Base-by-base conservation (phyloP, 2,113 vertebrate species). In the Poecilia latipinna region DNA sequence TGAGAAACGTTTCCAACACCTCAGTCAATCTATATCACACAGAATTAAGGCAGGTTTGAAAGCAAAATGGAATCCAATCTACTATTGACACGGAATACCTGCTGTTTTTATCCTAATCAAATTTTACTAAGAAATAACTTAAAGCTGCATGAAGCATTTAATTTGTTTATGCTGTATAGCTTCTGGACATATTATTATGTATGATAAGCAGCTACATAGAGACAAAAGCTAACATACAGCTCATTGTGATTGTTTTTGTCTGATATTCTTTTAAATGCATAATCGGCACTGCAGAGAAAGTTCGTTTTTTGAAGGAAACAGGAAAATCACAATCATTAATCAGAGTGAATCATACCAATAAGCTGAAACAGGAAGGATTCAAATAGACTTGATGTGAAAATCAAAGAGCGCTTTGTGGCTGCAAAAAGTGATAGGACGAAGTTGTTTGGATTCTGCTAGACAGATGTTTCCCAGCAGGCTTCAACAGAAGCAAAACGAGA, bases 401-500 rank as follows among this genome's bases (percentile, higher is more conserved):
- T 1, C 51, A 77, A 72, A 85, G 31, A n/a, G 67, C 57, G 4
- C 69, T 78, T 0, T n/a, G 17, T 57, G 44, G 74, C 11, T 26
- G 64, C 44, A 24, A 10, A 44, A 24, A 71, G 68, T 35, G 51
- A 77, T 75, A 60, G 44, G 31, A 63, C 2, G 5, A 51, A 68
- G 72, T 60, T 24, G 54, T 32, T 10, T 39, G 64, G 65, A 62
- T 62, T 65, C 66, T 37, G 62, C 24, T 48, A 78, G 72, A 73
- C 84, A 89, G 83, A 86, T 88, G 78, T 79, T 82, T 83, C 76
- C 33, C 82, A 72, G 87, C 74, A 75, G 82, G 81, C 69, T 68
- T 60, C 51, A 69, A 74, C 42, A 65, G 68, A 78, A 69, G 54
- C 51, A 61, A 51, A 78, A 44, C 2, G 13, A 61, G 12, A 57